phyloP scores from a whole-genome alignment of 1,140 invertebrate genomes.

The Tigriopus japonicus region DNA sequence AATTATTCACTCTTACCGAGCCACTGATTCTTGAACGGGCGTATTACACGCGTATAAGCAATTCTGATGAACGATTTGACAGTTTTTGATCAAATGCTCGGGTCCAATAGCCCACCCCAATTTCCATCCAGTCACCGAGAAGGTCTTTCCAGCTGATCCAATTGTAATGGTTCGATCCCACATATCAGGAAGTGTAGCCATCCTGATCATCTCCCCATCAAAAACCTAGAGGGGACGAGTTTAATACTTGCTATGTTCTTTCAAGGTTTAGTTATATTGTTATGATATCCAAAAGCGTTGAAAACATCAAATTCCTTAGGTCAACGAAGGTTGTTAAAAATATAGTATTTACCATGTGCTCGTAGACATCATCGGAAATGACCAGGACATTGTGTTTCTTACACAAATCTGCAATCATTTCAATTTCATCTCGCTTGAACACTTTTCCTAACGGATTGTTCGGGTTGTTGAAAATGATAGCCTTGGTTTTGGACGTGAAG shows the following conservation, averaged over 20 bases:
- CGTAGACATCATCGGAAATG: constrained; percentile 92
- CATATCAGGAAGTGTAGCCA: constrained; percentile 87
- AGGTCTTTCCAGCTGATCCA: constrained; percentile 92
- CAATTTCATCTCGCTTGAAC: constrained; percentile 32
- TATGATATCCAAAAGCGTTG: too few relatives aligned
- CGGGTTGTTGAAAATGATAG: constrained; percentile 86
- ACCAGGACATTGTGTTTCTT: constrained; percentile 81
- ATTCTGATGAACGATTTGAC: constrained; percentile 82
- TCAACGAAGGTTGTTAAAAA: too few relatives aligned
- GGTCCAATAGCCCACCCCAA: constrained; percentile 91
- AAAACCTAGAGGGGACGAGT: constrained; percentile 48
- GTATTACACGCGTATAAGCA: constrained; percentile 76
- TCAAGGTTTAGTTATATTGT: too few relatives aligned
- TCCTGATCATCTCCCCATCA: constrained; percentile 65
- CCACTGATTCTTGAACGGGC: constrained; percentile 72
- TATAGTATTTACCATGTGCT: constrained; percentile 55
- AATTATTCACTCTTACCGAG: constrained; percentile 29
- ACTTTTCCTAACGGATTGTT: constrained; percentile 61
- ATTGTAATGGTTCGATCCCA: constrained; percentile 94
- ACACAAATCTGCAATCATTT: constrained; percentile 63
- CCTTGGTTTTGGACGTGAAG: constrained; percentile 83
- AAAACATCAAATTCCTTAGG: too few relatives aligned
- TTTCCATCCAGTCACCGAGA: constrained; percentile 94
- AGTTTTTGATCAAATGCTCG: constrained; percentile 49
- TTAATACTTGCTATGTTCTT: too few relatives aligned